A percentile compares a stretch with the other conserved stretches of the same genome.
These are phyloP conservation scores for Prionchulus punctatus DNA, from an alignment of 2,888 invertebrate genomes.

Conservation along the genomic window DNA sequence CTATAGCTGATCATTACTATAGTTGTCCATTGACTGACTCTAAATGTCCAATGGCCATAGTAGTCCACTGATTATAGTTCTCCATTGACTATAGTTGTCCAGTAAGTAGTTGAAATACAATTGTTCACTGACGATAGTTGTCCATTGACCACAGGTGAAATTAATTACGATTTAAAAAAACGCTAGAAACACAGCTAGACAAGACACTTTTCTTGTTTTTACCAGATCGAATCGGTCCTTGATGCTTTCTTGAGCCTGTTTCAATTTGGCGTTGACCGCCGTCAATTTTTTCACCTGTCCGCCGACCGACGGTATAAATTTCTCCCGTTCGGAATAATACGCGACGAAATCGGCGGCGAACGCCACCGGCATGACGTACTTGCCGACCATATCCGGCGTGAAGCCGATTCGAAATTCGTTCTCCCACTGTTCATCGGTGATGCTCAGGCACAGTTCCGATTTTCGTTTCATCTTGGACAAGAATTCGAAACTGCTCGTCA, in stretches of 20 bases:
- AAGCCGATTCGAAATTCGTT: conserved; percentile 12
- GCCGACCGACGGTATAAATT: neutral
- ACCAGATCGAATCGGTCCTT: neutral
- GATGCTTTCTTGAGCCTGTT: neutral
- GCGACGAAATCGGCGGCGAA: conserved; percentile 85
- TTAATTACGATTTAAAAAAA: too few species aligned
- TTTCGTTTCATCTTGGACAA: conserved; percentile 16
- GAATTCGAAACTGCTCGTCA: conserved; percentile 14
- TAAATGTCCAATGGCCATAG: too few species aligned
- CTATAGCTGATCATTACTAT: too few species aligned
- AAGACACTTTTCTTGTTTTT: neutral
- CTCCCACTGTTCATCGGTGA: conserved; percentile 14
- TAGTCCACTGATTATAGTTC: too few species aligned
- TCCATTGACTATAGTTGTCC: too few species aligned
- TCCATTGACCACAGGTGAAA: too few species aligned
- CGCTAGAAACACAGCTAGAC: too few species aligned
- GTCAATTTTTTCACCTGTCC: neutral
- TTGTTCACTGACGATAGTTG: too few species aligned
- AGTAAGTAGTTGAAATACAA: too few species aligned
- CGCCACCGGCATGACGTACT: conserved; percentile 55
- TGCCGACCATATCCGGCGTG: conserved; percentile 10
- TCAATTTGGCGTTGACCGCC: neutral
- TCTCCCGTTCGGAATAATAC: conserved; percentile 46
- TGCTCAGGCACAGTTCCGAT: conserved; percentile 11
- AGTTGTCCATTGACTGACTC: too few species aligned